These are phyloP conservation scores for Thelaira solivaga DNA, from an alignment of 2,888 invertebrate genomes.

Conservation along the genomic window DNA sequence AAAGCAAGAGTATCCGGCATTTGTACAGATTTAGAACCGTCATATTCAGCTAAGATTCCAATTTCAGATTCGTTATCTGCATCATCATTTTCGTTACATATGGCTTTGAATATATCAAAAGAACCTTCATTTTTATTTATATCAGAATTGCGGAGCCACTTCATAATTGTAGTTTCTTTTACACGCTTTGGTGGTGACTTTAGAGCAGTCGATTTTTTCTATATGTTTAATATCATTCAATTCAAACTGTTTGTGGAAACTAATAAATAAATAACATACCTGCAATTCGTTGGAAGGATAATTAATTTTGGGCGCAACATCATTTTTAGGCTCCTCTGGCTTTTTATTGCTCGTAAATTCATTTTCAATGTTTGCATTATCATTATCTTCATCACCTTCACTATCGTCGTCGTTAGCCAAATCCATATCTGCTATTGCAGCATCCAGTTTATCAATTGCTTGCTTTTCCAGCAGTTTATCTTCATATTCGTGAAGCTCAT, in stretches of 20 bases:
- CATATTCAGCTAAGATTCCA: slow-evolving; percentile 18
- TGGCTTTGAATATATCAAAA: slow-evolving; percentile 74
- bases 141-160: slow-evolving; percentile 76
- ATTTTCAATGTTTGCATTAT: slow-evolving; percentile 24
- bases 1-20: neutral
- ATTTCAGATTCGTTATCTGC: slow-evolving; percentile 49
- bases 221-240: neutral
- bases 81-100: slow-evolving; percentile 70
- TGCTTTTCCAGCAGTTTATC: slow-evolving; percentile 67
- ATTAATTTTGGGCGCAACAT: too few relatives aligned
- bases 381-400: slow-evolving; percentile 58
- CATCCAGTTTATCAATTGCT: slow-evolving; percentile 69
- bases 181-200: slow-evolving; percentile 47
- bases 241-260: neutral
- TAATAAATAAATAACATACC: slow-evolving; percentile 43
- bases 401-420: slow-evolving; percentile 67
- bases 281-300: too few relatives aligned
- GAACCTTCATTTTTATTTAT: slow-evolving; percentile 74
- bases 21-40: slow-evolving; percentile 61
- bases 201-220: neutral
- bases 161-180: slow-evolving; percentile 71
- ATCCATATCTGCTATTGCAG: slow-evolving; percentile 67
- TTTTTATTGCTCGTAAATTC: slow-evolving; percentile 52
- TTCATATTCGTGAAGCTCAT: slow-evolving; percentile 68
- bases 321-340: slow-evolving; percentile 27